These are phyloP conservation scores for Xanthia togata DNA, from an alignment of 2,888 invertebrate species.

Conservation along the genomic window DNA sequence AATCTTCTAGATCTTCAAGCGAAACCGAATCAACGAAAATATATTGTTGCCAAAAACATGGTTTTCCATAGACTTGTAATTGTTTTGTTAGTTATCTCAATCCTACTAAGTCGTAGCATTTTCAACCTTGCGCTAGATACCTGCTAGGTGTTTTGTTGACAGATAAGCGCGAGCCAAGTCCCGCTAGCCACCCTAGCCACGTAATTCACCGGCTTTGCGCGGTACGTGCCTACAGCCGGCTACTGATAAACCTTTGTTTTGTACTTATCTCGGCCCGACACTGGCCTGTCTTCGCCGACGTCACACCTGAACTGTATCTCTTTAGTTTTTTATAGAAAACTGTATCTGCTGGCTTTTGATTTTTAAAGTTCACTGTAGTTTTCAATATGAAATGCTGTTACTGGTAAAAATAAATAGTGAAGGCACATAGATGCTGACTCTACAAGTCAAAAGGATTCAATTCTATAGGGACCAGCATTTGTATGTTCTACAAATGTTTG, in stretches of 20 bases:
- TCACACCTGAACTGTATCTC: conserved; percentile 76
- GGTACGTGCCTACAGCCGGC: conserved; percentile 78
- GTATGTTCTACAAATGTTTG: conserved; percentile 17
- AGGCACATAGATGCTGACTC: conserved; percentile 1
- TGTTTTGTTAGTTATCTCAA: conserved; percentile 48
- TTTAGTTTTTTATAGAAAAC: conserved; percentile 58
- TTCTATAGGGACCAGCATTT: conserved; percentile 16
- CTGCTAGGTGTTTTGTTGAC: conserved; percentile 81
- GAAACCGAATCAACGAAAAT: conserved; percentile 21
- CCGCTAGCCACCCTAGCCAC: conserved; percentile 70
- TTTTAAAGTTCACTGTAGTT: conserved; percentile 5
- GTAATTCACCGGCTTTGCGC: conserved; percentile 81
- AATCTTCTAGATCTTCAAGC: neutral
- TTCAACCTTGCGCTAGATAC: conserved; percentile 68
- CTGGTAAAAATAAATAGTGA: neutral
- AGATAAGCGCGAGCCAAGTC: conserved; percentile 85
- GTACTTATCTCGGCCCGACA: conserved; percentile 79
- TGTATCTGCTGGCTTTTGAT: conserved; percentile 23
- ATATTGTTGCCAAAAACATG: conserved; percentile 14
- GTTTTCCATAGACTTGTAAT: conserved; percentile 23
- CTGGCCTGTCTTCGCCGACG: conserved; percentile 69
- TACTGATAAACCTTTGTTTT: conserved; percentile 83
- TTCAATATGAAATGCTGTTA: conserved; percentile 2
- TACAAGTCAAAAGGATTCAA: conserved; percentile 29
- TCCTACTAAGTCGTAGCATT: conserved; percentile 48